Evolutionary conservation across 1,140 invertebrate genomes (phyloP), one percentile per base, ranked within the genome.

Genomic region (Bombus polaris): DNA sequence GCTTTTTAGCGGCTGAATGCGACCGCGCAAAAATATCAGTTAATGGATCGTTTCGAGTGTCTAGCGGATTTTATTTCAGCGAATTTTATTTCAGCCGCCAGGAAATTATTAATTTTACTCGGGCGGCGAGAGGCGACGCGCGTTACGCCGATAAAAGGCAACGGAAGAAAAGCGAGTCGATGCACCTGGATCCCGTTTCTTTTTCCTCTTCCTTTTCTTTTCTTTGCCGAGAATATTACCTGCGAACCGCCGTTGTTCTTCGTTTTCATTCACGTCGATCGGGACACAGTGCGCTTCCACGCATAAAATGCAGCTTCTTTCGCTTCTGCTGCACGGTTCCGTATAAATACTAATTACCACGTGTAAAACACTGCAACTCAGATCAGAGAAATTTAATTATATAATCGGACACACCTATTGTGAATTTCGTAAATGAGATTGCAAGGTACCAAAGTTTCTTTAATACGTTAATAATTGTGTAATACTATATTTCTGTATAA

Each of bases 101-200:
- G 39, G 39, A 37, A 74, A 74, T 82, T 82, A 74, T 74, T 73
- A 59, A 81, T 74, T 81, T 81, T 59, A n/a, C 28, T n/a, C 42
- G 32, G 4, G 28, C 39, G 9, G 5, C 44, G 10, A n/a, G 37
- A n/a, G 8, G 9, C 35, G 10, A 37, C 47, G 53, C 35, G 35
- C n/a, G 74, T 73, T 57, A 59, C 44, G 12, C 12, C 44, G 44
- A 75, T 75, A 53, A 57, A 77, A 77, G 15, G 42, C 3, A 62
- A 77, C 15, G 75, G 32, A 28, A 59, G 75, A 39, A 62, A 77
- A 39, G 12, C 22, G 25, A 57, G 57, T 59, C 53, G 35, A 15
- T 13, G 74, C 42, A 68, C n/a, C 22, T 22, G 9, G 0, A 28
- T 76, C 53, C 39, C 39, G 32, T 65, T 28, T 44, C 37, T 25